These are phyloP conservation scores for Myotis planiceps DNA, from an alignment of 2,797 vertebrate genomes.

Conservation along the genomic window DNA sequence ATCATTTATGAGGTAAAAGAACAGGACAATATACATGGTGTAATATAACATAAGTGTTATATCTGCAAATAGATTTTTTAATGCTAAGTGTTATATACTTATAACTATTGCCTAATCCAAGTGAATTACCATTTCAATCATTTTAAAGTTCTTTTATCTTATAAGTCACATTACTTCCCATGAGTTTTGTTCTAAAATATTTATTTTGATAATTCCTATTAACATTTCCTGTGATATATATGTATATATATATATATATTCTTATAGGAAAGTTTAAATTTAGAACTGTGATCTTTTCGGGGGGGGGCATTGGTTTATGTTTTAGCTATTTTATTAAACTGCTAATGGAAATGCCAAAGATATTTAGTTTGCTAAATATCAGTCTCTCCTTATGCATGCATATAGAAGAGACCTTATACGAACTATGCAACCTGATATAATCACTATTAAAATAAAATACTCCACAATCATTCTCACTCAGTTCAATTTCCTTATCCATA, in stretches of 20 bases:
- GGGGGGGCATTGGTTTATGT: not conserved
- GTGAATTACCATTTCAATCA: not conserved
- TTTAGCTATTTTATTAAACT: not conserved
- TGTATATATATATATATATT: not conserved
- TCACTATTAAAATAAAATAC: slow-evolving; percentile 25
- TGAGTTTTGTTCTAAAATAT: slow-evolving; percentile 13
- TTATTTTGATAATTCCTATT: slow-evolving; percentile 31
- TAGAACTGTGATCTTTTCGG: not conserved
- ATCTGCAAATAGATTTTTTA: too few species aligned
- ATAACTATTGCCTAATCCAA: not conserved
- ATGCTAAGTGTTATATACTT: not conserved
- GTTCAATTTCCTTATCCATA: not conserved
- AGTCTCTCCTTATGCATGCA: not conserved
- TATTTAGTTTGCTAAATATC: not conserved
- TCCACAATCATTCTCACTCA: not conserved
- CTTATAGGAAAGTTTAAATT: not conserved
- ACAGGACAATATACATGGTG: not conserved
- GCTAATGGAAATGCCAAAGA: not conserved
- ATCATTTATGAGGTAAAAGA: not conserved
- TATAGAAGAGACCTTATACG: not conserved
- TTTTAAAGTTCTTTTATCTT: not conserved
- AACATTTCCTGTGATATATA: not conserved
- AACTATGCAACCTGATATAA: not conserved
- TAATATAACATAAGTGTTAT: not conserved
- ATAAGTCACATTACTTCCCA: not conserved